These are phyloP conservation scores for Coryphaenoides rupestris DNA, from an alignment of 2,113 vertebrate species.

Conservation along the genomic window DNA sequence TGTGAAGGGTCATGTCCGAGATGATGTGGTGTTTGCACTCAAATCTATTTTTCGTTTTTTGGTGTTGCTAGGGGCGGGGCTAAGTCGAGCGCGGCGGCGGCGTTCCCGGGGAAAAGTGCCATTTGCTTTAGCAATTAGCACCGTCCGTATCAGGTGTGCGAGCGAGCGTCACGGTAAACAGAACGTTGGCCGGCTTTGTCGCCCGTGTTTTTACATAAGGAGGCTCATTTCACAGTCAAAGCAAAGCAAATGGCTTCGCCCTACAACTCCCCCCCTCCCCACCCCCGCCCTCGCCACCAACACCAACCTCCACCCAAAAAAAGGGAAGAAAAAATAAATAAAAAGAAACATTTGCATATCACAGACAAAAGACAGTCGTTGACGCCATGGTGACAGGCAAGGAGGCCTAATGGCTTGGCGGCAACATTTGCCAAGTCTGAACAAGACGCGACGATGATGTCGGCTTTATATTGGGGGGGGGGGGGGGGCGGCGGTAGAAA, in stretches of 20 bases:
- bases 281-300: too few relatives aligned
- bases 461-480: too few relatives aligned
- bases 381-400: constrained; percentile 63
- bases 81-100: too few relatives aligned
- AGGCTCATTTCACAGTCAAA: constrained; percentile 76
- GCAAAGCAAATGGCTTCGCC: constrained; percentile 65
- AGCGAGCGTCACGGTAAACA: constrained; percentile 72
- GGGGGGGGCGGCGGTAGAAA: too few relatives aligned
- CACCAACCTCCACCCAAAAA: constrained; percentile 61
- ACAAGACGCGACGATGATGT: constrained; percentile 58
- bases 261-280: constrained; percentile 53
- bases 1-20: too few relatives aligned
- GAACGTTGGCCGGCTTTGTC: constrained; percentile 58
- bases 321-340: constrained; percentile 61
- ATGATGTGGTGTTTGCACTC: too few relatives aligned
- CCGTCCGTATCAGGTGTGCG: constrained; percentile 66
- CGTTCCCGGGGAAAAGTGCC: constrained; percentile 15
- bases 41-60: too few relatives aligned
- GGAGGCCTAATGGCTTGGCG: constrained; percentile 69
- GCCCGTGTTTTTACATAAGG: constrained; percentile 70
- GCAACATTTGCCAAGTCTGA: constrained; percentile 58
- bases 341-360: constrained; percentile 71
- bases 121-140: constrained; percentile 73
- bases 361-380: constrained; percentile 77
- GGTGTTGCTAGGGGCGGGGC: too few relatives aligned